A percentile compares a stretch with the other conserved stretches of the same genome.
These are phyloP conservation scores for Drosophila lacicola DNA, from an alignment of 2,888 invertebrate species.

Conservation along the genomic window DNA sequence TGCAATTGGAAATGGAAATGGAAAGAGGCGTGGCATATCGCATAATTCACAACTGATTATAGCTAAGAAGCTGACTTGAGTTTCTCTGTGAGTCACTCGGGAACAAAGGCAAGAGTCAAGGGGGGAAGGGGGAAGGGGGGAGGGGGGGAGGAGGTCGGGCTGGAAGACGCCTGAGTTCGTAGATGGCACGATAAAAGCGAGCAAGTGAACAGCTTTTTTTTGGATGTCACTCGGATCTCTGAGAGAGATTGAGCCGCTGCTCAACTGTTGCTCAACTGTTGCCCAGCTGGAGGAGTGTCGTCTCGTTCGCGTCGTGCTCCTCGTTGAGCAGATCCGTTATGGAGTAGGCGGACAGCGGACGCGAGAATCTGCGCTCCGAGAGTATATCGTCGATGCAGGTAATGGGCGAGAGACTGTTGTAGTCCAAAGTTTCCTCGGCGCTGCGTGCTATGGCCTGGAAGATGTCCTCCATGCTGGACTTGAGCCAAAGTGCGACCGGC, in stretches of 20 bases:
- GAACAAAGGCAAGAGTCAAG: conserved; percentile 2
- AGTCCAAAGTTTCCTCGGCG: conserved; percentile 71
- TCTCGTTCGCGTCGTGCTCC: conserved; percentile 77
- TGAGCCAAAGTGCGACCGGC: conserved; percentile 75
- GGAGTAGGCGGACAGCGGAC: conserved; percentile 84
- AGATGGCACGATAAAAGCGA: conserved; percentile 43
- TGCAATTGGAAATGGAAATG: conserved; percentile 18
- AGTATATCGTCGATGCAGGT: conserved; percentile 84
- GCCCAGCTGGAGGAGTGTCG: conserved; percentile 56
- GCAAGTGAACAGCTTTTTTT: conserved; percentile 18
- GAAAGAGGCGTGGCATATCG: conserved; percentile 11
- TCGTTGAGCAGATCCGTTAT: conserved; percentile 84
- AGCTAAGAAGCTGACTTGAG: neutral
- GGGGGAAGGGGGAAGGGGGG: neutral
- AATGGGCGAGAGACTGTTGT: conserved; percentile 76
- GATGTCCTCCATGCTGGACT: conserved; percentile 83
- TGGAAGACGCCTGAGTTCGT: conserved; percentile 13
- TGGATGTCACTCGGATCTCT: conserved; percentile 7
- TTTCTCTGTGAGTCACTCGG: conserved; percentile 26
- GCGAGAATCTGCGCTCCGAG: conserved; percentile 82
- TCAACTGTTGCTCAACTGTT: conserved; percentile 36
- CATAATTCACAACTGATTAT: conserved; percentile 3
- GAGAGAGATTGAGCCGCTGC: neutral
- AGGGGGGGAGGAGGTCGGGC: neutral
- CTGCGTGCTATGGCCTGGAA: conserved; percentile 83